Evolutionary conservation across 2,888 invertebrate species (phyloP).

Genomic region (Oasisia sp.): DNA sequence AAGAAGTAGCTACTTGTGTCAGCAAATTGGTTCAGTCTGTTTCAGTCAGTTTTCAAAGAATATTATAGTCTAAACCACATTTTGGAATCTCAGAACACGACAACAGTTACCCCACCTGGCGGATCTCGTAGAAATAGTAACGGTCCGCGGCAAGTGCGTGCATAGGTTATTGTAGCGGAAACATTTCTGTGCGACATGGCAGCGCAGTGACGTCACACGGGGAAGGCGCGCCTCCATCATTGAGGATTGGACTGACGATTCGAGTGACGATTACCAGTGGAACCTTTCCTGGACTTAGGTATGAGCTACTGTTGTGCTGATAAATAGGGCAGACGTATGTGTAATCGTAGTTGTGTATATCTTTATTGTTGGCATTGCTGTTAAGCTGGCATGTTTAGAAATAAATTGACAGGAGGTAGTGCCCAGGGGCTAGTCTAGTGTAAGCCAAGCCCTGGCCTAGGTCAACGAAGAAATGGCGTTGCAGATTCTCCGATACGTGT

Average conservation of each 20-base stretch:
- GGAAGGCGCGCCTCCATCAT: slow-evolving; percentile 9
- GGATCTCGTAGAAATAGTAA: not conserved
- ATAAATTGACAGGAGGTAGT: not conserved
- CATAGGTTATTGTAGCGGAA: not conserved
- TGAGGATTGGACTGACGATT: not conserved
- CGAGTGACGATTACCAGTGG: not conserved
- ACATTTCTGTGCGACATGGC: not conserved
- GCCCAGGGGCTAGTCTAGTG: not conserved
- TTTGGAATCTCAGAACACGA: not conserved
- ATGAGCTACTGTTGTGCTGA: not conserved
- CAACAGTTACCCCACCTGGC: not conserved
- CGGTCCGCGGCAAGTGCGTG: not conserved
- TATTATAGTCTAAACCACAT: too few relatives aligned
- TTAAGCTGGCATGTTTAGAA: not conserved
- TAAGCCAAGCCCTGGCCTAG: not conserved
- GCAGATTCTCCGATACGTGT: not conserved
- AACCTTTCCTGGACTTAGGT: not conserved
- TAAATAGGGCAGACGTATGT: not conserved
- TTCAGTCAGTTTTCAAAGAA: too few relatives aligned
- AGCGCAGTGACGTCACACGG: not conserved
- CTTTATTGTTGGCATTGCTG: not conserved
- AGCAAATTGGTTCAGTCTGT: too few relatives aligned
- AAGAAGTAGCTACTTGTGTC: too few relatives aligned
- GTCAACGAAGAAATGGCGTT: not conserved
- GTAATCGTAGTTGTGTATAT: not conserved